Evolutionary conservation across 2,113 vertebrate species (phyloP), one percentile per base, ranked within the genome.

Genomic region (Vireo altiloquus): DNA sequence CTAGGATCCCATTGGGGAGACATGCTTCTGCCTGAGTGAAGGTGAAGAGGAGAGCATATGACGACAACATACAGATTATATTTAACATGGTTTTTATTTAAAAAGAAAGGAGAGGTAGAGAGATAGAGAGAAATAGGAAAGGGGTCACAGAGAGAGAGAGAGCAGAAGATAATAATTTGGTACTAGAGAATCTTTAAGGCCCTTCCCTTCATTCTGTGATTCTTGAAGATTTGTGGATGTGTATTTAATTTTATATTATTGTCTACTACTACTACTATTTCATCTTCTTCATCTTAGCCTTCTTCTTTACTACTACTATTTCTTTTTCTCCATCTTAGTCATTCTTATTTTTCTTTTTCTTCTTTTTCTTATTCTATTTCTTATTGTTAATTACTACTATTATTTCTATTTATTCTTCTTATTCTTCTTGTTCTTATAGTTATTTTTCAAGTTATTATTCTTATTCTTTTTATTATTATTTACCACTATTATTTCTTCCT

Each of bases 61-160:
- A 46, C 2, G 2, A 46, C 15, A 46, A 33, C 11, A 8, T 7
- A 18, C 2, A 1, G 11, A 66, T 18, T n/a, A 17, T 23, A 8
- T 23, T 65, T 24, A 66, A 46, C 22, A n/a, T 46, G 63, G 21
- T 33, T 17, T 65, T 33, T 65, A 52, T 52, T 52, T 16, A 39
- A 17, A 4, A 31, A 16, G 27, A 17, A 70, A 39, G 5, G 30
- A 20, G 30, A 44, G 61, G 30, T 11, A 23, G 47, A 22, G 13
- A 37, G 18, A 35, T 10, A 35, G 24, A 35, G 11, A 28, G 60
- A 56, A 56, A 14, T 28, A 37, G 4, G n/a, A 37, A 69, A 12
- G 13, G 28, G 13, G 25, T 30, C n/a, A 14, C 31, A 47, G 15
- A 28, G 8, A 54, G 11, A 54, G 30, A 54, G 52, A 31, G 11